Base-by-base conservation (phyloP, 2,113 vertebrate species). In the Oceanodroma tethys region DNA sequence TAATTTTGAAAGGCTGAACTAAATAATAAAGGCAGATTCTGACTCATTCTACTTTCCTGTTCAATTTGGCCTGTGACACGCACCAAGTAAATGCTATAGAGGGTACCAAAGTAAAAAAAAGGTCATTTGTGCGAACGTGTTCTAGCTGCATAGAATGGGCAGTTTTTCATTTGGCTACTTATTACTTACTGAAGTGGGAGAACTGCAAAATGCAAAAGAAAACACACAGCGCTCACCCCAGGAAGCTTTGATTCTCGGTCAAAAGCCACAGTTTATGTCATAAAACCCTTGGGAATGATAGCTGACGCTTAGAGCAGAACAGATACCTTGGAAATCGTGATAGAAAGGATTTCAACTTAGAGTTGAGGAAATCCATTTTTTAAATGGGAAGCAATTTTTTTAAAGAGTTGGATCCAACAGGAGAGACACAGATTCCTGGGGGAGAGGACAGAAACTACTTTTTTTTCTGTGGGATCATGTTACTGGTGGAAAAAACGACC, bases 401-500 rank as follows among this genome's bases (percentile, higher is more conserved):
- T 8, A 11, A 50, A n/a, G 52, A n/a, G 19, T 23, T 60, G 76
- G 52, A 84, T 97, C 65, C 52, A 45, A 65, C 8, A 93, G 73
- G 88, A 93, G 76, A 94, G 80, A 71, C n/a, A 14, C 0, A 9
- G 80, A 65, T 88, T 95, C 95, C 93, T 68, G 36, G 34, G 95
- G 94, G 88, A 92, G 16, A 92, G 32, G 76, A 56, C 2, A 19
- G 86, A 95, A 96, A 95, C 26, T 4, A 7, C 11, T 67, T 65
- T 60, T 63, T 65, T 62, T 63, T n/a, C 18, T 7, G 53, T 21
- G 23, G 62, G 80, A 97, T 95, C 76, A 18, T 4, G 12, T 95
- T 97, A 58, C 95, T 42, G 60, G 56, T 48, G 88, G 94, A 94
- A 95, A 96, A 95, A 91, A 78, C 94, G 92, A 96, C 95, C 95